A percentile compares a stretch with the other conserved stretches of the same genome.
Evolutionary conservation across 2,888 invertebrate genomes (phyloP).

Genomic region (Alsophila aescularia): DNA sequence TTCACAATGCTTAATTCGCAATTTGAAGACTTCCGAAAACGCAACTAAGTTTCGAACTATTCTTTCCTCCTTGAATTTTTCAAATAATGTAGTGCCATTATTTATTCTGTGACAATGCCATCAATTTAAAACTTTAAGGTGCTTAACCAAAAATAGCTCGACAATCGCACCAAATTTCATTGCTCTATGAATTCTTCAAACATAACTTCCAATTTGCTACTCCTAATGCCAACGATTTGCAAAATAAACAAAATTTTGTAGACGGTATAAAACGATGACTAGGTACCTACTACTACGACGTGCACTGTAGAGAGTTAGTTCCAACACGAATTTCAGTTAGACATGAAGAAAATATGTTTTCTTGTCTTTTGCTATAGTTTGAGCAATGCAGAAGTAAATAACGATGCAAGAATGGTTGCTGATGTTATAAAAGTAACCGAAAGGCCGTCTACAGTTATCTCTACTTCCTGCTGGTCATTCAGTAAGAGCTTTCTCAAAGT

Average conservation of each 20-base stretch:
- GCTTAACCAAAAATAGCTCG: background rate
- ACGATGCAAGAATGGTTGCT: slow-evolving; percentile 49
- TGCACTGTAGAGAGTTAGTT: slow-evolving; percentile 9
- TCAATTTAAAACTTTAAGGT: too few relatives aligned
- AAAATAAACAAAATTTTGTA: slow-evolving; percentile 35
- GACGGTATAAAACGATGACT: slow-evolving; percentile 1
- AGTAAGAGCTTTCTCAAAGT: slow-evolving; percentile 53
- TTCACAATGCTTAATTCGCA: too few relatives aligned
- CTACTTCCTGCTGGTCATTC: slow-evolving; percentile 59
- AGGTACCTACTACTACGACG: background rate
- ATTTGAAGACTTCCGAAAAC: too few relatives aligned
- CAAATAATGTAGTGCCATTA: too few relatives aligned
- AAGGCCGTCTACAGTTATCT: slow-evolving; percentile 57
- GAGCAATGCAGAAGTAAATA: slow-evolving; percentile 42
- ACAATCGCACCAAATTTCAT: background rate
- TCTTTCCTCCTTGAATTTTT: too few relatives aligned
- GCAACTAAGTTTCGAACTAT: too few relatives aligned
- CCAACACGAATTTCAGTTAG: background rate
- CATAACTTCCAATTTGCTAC: slow-evolving; percentile 19
- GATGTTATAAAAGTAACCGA: slow-evolving; percentile 58
- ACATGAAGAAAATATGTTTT: slow-evolving; percentile 34
- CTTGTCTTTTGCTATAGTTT: slow-evolving; percentile 31
- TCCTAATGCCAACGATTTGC: slow-evolving; percentile 34
- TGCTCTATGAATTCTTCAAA: slow-evolving; percentile 19
- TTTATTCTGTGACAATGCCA: too few relatives aligned